Conservation (phyloP, 2,113 vertebrate species). For the Centropus bengalensis region DNA sequence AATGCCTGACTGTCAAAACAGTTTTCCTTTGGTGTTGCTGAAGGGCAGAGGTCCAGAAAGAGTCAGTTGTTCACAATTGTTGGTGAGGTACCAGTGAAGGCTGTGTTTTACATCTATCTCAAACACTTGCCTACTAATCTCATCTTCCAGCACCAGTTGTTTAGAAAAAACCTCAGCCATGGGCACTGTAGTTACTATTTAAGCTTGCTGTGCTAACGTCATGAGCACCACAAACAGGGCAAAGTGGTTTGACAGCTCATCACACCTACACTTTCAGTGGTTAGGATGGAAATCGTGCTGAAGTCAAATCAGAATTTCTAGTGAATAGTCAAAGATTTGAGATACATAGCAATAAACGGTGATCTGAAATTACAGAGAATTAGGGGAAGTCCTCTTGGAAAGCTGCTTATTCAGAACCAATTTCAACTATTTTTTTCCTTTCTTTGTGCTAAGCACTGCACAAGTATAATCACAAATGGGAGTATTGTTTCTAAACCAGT, state of each 20-base stretch:
- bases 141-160: not conserved
- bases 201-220: not conserved
- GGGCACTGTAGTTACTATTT: not conserved
- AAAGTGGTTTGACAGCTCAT: not conserved
- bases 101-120: not conserved
- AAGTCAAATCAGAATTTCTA: not conserved
- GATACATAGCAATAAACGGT: accelerated
- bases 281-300: not conserved
- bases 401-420: not conserved
- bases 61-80: not conserved
- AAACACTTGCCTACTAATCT: not conserved
- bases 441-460: not conserved
- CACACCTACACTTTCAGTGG: not conserved
- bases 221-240: not conserved
- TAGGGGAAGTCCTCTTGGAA: not conserved
- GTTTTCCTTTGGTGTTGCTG: slow-evolving; percentile 7
- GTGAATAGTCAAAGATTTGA: not conserved
- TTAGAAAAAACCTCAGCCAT: not conserved
- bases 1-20: slow-evolving; percentile 19
- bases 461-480: not conserved
- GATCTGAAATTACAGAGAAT: not conserved
- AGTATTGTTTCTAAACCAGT: not conserved
- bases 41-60: not conserved
- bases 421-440: not conserved
- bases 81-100: not conserved